Conservation (phyloP, 1,140 invertebrate genomes). For the Delia radicum region DNA sequence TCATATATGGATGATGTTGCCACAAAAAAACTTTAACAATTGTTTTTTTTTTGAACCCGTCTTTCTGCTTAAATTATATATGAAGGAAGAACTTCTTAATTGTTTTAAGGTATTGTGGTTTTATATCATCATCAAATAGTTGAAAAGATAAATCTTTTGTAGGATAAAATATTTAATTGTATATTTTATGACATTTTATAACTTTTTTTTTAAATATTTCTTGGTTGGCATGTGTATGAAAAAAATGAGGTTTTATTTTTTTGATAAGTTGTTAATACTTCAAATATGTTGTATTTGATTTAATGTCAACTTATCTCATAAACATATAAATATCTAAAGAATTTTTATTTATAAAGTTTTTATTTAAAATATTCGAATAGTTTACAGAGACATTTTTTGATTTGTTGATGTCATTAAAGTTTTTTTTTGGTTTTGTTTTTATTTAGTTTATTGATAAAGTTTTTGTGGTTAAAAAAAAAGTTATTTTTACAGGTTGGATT, state of each 20-base stretch:
- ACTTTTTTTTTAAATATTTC: background rate
- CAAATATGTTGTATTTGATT: background rate
- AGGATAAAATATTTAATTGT: background rate
- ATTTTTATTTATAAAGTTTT: background rate
- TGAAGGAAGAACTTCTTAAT: background rate
- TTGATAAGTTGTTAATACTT: background rate
- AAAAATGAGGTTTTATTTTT: background rate
- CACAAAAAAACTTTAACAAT: background rate
- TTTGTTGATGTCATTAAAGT: background rate
- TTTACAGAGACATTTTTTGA: background rate
- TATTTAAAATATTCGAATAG: background rate
- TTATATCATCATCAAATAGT: background rate
- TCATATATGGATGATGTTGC: background rate
- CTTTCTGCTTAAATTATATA: background rate
- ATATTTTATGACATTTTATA: background rate
- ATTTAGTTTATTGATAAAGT: background rate
- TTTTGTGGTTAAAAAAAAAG: background rate
- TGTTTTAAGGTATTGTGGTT: background rate
- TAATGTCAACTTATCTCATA: too few species aligned
- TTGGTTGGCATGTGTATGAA: background rate
- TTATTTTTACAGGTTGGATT: too few species aligned
- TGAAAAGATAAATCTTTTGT: background rate
- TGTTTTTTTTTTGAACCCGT: background rate
- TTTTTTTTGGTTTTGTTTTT: background rate
- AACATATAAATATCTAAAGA: background rate